Conservation (phyloP, 2,113 vertebrate genomes). For the Paradoxurus hermaphroditus region DNA sequence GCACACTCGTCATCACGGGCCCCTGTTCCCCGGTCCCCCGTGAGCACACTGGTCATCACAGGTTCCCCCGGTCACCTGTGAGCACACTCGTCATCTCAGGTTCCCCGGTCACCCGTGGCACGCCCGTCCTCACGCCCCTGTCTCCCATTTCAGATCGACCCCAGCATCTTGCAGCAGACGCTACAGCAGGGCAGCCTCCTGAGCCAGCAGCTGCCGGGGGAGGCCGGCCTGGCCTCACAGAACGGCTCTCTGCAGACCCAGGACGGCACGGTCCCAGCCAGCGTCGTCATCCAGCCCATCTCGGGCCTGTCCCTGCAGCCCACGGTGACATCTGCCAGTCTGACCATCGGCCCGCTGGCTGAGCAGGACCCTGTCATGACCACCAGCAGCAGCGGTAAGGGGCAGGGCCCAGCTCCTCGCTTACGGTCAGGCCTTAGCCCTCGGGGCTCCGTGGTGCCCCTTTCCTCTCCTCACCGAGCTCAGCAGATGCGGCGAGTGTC, state of each 20-base stretch:
- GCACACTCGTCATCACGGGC: fast-evolving
- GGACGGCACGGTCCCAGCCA: slow-evolving; percentile 88
- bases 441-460: fast-evolving
- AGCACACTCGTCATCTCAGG: no score
- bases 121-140: fast-evolving
- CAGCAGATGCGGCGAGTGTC: background rate
- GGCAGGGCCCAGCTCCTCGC: background rate
- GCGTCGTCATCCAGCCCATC: slow-evolving; percentile 95
- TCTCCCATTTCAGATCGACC: slow-evolving; percentile 93
- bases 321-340: slow-evolving; percentile 85
- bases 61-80: no score
- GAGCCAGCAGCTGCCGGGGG: slow-evolving; percentile 89
- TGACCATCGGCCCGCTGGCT: slow-evolving; percentile 88
- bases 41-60: fast-evolving
- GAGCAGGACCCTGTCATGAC: slow-evolving; percentile 89
- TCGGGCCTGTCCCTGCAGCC: slow-evolving; percentile 92
- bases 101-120: no score
- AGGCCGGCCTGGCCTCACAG: slow-evolving; percentile 84
- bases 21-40: background rate
- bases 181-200: slow-evolving; percentile 92
- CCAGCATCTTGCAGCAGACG: slow-evolving; percentile 93
- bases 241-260: slow-evolving; percentile 82
- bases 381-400: slow-evolving; percentile 81
- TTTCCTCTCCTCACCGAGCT: background rate
- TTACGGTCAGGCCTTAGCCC: fast-evolving